These are phyloP conservation scores for Pangasianodon gigas DNA, from an alignment of 2,113 vertebrate species.

Conservation along the genomic window DNA sequence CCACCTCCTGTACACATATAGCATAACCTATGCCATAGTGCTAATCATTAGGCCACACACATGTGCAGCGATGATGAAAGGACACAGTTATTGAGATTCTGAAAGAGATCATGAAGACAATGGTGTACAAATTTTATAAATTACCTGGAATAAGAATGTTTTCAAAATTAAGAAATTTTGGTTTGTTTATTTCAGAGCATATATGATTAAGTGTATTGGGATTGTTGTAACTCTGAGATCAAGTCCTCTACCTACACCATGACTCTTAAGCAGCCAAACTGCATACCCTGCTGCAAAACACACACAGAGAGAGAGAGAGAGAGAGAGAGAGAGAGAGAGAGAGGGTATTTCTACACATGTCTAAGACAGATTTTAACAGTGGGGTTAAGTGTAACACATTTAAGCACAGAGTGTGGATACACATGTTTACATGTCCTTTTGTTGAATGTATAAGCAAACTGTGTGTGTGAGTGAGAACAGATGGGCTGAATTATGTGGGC, in stretches of 20 bases:
- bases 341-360: not conserved
- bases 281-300: not conserved
- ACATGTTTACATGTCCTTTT: not conserved
- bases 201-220: not conserved
- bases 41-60: conserved; percentile 27
- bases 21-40: conserved; percentile 35
- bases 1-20: conserved; percentile 1
- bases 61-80: not conserved
- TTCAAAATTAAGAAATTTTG: not conserved
- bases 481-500: conserved; percentile 9
- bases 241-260: not conserved
- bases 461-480: conserved; percentile 13
- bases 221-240: not conserved
- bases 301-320: not conserved
- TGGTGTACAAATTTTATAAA: not conserved
- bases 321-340: no score
- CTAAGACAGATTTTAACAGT: not conserved
- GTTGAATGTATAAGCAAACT: not conserved
- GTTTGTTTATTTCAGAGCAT: not conserved
- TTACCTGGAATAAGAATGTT: not conserved
- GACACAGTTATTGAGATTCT: not conserved
- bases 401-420: not conserved
- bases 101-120: not conserved
- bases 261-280: not conserved
- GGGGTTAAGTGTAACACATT: not conserved